Evolutionary conservation across 30 jellyfish, hydroid and myxozoan species (phyloP).

Genomic region (Aurelia sp.): DNA sequence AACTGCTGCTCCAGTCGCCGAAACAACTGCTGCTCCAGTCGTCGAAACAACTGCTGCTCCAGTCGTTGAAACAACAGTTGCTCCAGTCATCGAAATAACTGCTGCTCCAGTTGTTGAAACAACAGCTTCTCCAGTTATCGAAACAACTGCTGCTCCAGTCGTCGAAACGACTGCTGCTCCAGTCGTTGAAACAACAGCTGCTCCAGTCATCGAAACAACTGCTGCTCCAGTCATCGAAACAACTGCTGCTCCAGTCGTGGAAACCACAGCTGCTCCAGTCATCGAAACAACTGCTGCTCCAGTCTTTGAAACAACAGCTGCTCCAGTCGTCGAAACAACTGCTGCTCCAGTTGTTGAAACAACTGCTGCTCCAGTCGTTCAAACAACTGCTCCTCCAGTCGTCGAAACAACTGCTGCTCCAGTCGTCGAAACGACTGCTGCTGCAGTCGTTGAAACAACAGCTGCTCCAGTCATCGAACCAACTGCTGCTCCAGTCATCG

Average conservation of each 20-base stretch:
- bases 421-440: too few species aligned
- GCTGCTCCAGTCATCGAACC: too few species aligned
- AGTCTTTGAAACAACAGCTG: constrained; percentile 34
- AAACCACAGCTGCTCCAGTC: not conserved
- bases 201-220: constrained; percentile 3
- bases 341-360: constrained; percentile 34
- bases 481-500: too few species aligned
- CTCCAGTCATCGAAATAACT: not conserved
- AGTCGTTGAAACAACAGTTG: constrained; percentile 2
- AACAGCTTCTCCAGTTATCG: too few species aligned
- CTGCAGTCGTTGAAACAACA: too few species aligned
- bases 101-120: too few species aligned
- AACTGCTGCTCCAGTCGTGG: constrained; percentile 13
- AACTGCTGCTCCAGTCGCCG: constrained; percentile 22
- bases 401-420: too few species aligned
- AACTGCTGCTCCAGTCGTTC: too few species aligned
- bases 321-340: constrained; percentile 47
- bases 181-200: not conserved
- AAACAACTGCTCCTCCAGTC: too few species aligned
- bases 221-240: constrained; percentile 35
- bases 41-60: constrained; percentile 16
- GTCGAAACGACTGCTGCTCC: too few species aligned
- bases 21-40: constrained; percentile 21
- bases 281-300: constrained; percentile 18
- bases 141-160: too few species aligned